phyloP scores from a whole-genome alignment of 2,888 invertebrate species.

The Diaperis boleti region DNA sequence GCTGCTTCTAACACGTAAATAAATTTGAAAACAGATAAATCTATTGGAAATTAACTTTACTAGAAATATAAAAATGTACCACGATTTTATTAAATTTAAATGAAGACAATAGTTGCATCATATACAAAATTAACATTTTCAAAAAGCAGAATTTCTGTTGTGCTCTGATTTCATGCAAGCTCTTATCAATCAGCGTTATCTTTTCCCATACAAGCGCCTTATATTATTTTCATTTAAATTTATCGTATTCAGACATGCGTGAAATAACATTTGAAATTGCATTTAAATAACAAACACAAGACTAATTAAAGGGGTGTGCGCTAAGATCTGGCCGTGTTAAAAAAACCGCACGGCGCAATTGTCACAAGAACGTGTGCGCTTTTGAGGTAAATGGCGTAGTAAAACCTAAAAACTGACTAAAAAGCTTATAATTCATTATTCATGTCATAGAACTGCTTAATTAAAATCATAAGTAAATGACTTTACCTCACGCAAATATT shows the following conservation, averaged over 20 bases:
- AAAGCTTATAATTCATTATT: constrained; percentile 46
- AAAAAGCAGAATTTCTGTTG: not conserved
- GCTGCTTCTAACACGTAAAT: too few relatives aligned
- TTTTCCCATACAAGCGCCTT: constrained; percentile 9
- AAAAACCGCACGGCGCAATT: constrained; percentile 16
- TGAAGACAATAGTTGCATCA: too few relatives aligned
- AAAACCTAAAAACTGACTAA: constrained; percentile 30
- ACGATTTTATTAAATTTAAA: too few relatives aligned
- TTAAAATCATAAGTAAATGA: constrained; percentile 58
- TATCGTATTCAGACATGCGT: constrained; percentile 39
- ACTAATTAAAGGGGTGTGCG: constrained; percentile 32
- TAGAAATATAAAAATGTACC: too few relatives aligned
- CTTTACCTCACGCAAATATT: constrained; percentile 57
- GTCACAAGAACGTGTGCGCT: constrained; percentile 14
- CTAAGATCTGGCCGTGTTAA: constrained; percentile 23
- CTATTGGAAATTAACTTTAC: too few relatives aligned
- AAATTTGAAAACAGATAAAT: too few relatives aligned
- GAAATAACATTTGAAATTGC: constrained; percentile 35
- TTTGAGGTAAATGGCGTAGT: constrained; percentile 25
- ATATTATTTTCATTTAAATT: constrained; percentile 39
- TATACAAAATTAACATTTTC: too few relatives aligned
- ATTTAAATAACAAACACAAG: constrained; percentile 37
- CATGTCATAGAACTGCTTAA: constrained; percentile 53
- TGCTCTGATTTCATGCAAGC: not conserved
- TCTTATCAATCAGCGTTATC: not conserved